Percentiles rank a stretch among this genome's conserved stretches.
Evolutionary conservation across 2,888 invertebrate genomes (phyloP).

Genomic region (Osedax frankpressi): DNA sequence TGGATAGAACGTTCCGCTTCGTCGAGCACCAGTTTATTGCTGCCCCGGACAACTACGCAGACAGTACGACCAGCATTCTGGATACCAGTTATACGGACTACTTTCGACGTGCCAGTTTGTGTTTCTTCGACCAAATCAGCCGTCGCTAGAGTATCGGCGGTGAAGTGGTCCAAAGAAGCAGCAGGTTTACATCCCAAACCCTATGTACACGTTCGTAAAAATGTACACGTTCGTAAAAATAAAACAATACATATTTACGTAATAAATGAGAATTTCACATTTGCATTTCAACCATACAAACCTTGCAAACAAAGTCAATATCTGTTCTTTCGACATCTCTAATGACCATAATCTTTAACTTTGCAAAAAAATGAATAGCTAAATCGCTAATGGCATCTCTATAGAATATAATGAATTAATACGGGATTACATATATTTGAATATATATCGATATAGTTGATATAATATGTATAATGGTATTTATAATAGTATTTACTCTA

Average conservation of each 20-base stretch:
- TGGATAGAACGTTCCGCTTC: constrained; percentile 81
- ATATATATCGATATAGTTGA: too few species aligned
- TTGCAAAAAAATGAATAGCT: constrained; percentile 92
- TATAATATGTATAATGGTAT: too few species aligned
- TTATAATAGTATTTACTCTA: neutral
- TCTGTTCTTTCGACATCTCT: constrained; percentile 97
- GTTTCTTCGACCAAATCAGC: constrained; percentile 92
- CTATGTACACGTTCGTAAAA: constrained; percentile 33
- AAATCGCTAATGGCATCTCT: constrained; percentile 93
- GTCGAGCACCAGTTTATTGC: constrained; percentile 74
- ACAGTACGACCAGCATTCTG: constrained; percentile 76
- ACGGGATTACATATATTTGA: too few species aligned
- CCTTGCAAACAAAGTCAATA: constrained; percentile 88
- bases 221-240: neutral
- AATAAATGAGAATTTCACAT: too few species aligned
- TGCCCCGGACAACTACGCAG: constrained; percentile 76
- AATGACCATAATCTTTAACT: constrained; percentile 94
- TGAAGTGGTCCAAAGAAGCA: constrained; percentile 94
- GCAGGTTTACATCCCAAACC: constrained; percentile 84
- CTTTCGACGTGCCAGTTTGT: constrained; percentile 65
- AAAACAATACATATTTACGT: too few species aligned
- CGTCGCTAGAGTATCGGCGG: constrained; percentile 72
- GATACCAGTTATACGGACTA: constrained; percentile 82
- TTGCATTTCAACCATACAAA: constrained; percentile 32
- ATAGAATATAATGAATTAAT: constrained; percentile 18